Percentiles rank a stretch among this genome's conserved stretches.
Conservation (phyloP, 2,888 invertebrate species). For the Hyalella azteca region DNA sequence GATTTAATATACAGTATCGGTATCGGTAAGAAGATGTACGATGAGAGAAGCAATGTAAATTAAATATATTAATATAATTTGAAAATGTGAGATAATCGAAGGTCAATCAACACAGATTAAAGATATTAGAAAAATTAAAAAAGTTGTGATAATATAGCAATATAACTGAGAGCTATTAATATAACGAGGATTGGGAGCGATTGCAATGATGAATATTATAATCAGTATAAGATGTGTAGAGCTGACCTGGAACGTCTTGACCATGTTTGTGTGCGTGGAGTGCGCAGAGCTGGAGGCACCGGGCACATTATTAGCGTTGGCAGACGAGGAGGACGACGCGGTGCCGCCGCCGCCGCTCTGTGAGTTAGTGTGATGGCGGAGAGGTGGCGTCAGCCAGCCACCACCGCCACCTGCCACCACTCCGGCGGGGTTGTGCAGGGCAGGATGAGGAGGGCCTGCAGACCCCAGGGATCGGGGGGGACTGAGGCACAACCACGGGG, state of each 20-base stretch:
- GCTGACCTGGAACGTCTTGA: slow-evolving; percentile 57
- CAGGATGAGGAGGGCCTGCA: slow-evolving; percentile 53
- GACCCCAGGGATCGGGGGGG: slow-evolving; percentile 55
- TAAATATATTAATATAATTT: too few relatives aligned
- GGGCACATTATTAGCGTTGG: slow-evolving; percentile 17
- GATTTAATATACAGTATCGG: too few relatives aligned
- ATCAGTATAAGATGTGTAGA: neutral
- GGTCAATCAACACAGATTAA: too few relatives aligned
- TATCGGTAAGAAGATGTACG: too few relatives aligned
- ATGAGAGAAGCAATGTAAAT: too few relatives aligned
- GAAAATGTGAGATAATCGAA: too few relatives aligned
- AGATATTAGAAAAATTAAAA: too few relatives aligned
- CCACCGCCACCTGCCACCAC: slow-evolving; percentile 11
- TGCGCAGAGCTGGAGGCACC: neutral
- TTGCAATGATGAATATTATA: too few relatives aligned
- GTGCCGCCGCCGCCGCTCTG: slow-evolving; percentile 50
- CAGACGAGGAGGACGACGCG: neutral
- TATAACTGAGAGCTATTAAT: too few relatives aligned
- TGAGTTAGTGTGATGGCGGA: slow-evolving; percentile 46
- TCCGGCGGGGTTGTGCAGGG: slow-evolving; percentile 39
- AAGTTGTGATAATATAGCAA: too few relatives aligned
- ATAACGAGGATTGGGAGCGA: too few relatives aligned
- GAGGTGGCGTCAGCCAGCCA: slow-evolving; percentile 36
- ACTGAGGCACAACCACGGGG: slow-evolving; percentile 58
- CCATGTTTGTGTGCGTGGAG: slow-evolving; percentile 54